Percentiles rank a stretch among this genome's conserved stretches.
These are phyloP conservation scores for Chamaedrilus cognettii DNA, from an alignment of 2,888 invertebrate species.

Conservation along the genomic window DNA sequence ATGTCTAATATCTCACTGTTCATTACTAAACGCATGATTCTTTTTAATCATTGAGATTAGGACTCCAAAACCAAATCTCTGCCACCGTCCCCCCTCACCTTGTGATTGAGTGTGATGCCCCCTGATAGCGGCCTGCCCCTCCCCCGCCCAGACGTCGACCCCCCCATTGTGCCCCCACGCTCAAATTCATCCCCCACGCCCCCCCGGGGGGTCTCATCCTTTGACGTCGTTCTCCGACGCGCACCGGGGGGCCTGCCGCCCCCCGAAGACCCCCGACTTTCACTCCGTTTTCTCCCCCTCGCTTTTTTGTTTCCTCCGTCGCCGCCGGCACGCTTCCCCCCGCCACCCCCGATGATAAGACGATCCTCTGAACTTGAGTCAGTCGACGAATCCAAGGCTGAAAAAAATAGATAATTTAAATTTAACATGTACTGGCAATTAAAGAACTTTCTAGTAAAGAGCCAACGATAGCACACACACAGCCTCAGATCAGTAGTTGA, in stretches of 20 bases:
- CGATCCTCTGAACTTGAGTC: not conserved
- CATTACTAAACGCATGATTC: no score
- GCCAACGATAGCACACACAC: no score
- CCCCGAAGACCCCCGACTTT: not conserved
- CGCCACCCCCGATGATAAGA: not conserved
- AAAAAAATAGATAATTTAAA: not conserved
- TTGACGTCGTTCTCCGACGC: not conserved
- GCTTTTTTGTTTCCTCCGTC: not conserved
- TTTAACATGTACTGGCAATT: no score
- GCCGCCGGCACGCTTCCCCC: not conserved
- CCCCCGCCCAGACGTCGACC: not conserved
- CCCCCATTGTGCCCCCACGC: not conserved
- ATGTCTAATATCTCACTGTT: no score
- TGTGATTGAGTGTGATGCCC: no score
- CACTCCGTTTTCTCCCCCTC: not conserved
- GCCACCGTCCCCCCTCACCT: no score
- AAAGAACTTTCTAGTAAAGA: no score
- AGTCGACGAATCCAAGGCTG: not conserved
- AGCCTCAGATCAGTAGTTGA: no score
- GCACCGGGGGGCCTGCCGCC: not conserved
- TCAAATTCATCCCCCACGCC: not conserved
- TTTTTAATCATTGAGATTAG: no score
- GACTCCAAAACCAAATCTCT: no score
- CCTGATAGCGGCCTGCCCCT: not conserved
- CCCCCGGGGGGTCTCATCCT: not conserved